A percentile compares a stretch with the other conserved stretches of the same genome.
These are phyloP conservation scores for Stylophora pistillata DNA, from an alignment of 64 coral and sea anemone species.

Conservation along the genomic window DNA sequence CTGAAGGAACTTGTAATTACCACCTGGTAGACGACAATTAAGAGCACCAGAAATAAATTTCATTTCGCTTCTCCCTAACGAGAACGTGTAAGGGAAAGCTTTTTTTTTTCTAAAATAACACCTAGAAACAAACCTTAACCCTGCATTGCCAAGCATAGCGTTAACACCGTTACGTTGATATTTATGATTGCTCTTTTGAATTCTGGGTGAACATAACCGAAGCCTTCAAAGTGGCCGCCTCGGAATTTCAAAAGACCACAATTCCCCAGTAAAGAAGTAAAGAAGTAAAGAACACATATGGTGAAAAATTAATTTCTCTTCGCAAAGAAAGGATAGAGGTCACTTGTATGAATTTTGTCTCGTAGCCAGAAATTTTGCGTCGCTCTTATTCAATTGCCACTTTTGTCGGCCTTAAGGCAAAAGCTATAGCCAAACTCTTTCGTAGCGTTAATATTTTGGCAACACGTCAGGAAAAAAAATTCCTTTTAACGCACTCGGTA, in stretches of 20 bases:
- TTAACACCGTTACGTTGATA: too few species aligned
- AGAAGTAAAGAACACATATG: too few species aligned
- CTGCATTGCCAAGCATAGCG: background rate
- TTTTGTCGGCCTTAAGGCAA: too few species aligned
- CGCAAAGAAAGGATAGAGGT: too few species aligned
- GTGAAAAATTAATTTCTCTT: too few species aligned
- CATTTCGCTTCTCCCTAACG: background rate
- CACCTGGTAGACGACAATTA: background rate
- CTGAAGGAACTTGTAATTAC: constrained; percentile 36
- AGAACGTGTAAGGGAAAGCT: background rate
- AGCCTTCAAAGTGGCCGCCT: background rate
- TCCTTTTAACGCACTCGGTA: too few species aligned
- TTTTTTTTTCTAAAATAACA: background rate
- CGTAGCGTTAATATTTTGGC: too few species aligned
- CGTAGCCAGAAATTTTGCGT: too few species aligned
- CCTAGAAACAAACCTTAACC: background rate
- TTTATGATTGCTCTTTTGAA: background rate
- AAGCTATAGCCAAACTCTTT: too few species aligned
- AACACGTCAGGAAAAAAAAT: too few species aligned
- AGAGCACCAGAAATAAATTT: background rate
- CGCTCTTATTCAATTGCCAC: too few species aligned
- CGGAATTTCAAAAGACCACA: background rate
- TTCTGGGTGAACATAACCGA: background rate
- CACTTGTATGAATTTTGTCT: too few species aligned
- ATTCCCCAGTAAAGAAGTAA: background rate